A percentile compares a stretch with the other conserved stretches of the same genome.
phyloP scores from a whole-genome alignment of 35 echinoderm and acorn worm genomes.

The Diadema setosum region DNA sequence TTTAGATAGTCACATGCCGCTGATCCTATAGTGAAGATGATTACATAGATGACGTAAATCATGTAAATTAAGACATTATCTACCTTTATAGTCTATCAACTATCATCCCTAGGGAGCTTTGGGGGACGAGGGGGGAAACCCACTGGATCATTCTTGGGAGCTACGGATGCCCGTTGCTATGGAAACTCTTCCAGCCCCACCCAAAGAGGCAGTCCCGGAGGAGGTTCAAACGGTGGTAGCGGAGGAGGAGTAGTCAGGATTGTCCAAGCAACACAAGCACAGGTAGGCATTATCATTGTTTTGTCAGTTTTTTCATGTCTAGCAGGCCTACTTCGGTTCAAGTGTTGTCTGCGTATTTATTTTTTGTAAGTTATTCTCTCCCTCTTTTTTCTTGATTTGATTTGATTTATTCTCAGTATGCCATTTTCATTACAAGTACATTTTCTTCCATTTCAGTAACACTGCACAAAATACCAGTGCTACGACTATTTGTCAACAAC shows the following conservation, averaged over 20 bases:
- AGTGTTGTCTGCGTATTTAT: neutral
- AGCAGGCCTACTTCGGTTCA: neutral
- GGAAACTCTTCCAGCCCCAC: conserved; percentile 4
- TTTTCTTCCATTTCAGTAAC: no score
- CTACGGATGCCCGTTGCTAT: conserved; percentile 12
- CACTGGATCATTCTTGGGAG: neutral
- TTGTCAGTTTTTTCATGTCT: neutral
- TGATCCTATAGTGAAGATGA: neutral
- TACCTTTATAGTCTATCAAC: neutral
- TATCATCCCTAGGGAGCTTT: conserved; percentile 38
- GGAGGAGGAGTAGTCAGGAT: conserved; percentile 59
- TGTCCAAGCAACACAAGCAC: neutral
- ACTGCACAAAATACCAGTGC: no score
- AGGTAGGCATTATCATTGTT: neutral
- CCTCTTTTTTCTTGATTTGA: neutral
- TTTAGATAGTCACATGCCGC: neutral
- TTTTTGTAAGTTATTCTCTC: neutral
- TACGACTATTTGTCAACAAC: no score
- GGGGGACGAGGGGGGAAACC: conserved; percentile 63
- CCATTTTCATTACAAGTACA: neutral
- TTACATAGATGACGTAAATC: neutral
- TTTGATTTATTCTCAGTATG: neutral
- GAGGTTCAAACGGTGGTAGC: conserved; percentile 27
- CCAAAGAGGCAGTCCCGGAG: conserved; percentile 48
- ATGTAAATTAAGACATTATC: neutral